Percentiles rank a stretch among this genome's conserved stretches.
These are phyloP conservation scores for Allochrocebus solatus DNA, from an alignment of 2,797 vertebrate species.

Conservation along the genomic window DNA sequence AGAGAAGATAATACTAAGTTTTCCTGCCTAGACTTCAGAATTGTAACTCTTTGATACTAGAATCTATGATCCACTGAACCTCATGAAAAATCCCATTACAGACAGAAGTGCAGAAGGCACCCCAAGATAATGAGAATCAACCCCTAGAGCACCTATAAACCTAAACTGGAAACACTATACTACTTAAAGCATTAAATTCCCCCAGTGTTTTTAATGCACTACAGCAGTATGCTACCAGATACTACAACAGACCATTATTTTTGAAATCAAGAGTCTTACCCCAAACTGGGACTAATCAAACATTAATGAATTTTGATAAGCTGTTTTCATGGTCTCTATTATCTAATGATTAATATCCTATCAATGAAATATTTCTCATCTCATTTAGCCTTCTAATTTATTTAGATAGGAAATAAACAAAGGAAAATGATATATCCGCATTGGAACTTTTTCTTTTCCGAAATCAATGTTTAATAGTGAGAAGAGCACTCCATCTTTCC, in stretches of 20 bases:
- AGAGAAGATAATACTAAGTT: not conserved
- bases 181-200: not conserved
- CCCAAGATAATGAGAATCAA: not conserved
- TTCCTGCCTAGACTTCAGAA: not conserved
- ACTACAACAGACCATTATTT: not conserved
- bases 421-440: not conserved
- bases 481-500: not conserved
- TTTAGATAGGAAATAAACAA: constrained; percentile 29
- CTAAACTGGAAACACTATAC: not conserved
- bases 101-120: not conserved
- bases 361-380: constrained; percentile 21
- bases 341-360: constrained; percentile 25
- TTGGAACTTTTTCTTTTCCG: not conserved
- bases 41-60: not conserved
- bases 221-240: not conserved
- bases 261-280: not conserved
- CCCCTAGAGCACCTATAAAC: not conserved
- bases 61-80: not conserved
- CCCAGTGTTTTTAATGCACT: not conserved
- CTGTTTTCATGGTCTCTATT: constrained; percentile 32
- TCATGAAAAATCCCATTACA: not conserved
- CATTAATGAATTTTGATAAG: not conserved
- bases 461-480: not conserved
- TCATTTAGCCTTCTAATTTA: constrained; percentile 48
- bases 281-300: constrained; percentile 34